These are phyloP conservation scores for Pteropus rufus DNA, from an alignment of 2,797 vertebrate species.

Conservation along the genomic window DNA sequence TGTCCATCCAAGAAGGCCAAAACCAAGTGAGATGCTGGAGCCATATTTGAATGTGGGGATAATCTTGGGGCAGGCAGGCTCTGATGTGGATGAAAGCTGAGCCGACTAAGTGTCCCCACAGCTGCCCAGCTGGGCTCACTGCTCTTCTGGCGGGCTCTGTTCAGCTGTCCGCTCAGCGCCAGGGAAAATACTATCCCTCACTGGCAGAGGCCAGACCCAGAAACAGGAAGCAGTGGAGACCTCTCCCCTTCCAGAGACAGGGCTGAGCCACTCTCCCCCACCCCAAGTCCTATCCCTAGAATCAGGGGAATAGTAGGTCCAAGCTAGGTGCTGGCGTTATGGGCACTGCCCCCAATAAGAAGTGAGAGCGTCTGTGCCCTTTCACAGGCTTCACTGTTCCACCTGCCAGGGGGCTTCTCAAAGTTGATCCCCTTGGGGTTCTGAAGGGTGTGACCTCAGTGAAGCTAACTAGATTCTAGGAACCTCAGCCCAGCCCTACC, in stretches of 20 bases:
- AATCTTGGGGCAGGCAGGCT: conserved; percentile 71
- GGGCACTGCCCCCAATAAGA: neutral
- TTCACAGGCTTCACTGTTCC: neutral
- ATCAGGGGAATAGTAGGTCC: neutral
- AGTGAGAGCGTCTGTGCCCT: neutral
- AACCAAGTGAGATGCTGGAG: conserved; percentile 77
- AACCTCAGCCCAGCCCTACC: neutral
- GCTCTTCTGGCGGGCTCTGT: conserved; percentile 30
- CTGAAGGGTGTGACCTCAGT: neutral
- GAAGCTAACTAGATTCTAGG: neutral
- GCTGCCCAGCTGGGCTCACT: conserved; percentile 40
- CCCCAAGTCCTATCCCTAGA: neutral
- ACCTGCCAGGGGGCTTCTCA: neutral
- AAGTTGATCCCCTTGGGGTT: neutral
- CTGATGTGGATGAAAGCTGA: conserved; percentile 79
- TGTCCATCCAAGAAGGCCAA: conserved; percentile 80
- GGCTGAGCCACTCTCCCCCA: neutral
- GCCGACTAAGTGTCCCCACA: conserved; percentile 74
- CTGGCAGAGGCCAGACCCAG: conserved; percentile 4
- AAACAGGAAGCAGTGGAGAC: neutral
- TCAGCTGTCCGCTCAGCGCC: conserved; percentile 58
- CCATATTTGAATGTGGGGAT: conserved; percentile 64
- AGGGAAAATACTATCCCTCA: conserved; percentile 24
- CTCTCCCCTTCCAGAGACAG: neutral
- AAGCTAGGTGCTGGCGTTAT: neutral